Base-by-base conservation (phyloP, 2,888 invertebrate genomes). In the Gasteruption jaculator region DNA sequence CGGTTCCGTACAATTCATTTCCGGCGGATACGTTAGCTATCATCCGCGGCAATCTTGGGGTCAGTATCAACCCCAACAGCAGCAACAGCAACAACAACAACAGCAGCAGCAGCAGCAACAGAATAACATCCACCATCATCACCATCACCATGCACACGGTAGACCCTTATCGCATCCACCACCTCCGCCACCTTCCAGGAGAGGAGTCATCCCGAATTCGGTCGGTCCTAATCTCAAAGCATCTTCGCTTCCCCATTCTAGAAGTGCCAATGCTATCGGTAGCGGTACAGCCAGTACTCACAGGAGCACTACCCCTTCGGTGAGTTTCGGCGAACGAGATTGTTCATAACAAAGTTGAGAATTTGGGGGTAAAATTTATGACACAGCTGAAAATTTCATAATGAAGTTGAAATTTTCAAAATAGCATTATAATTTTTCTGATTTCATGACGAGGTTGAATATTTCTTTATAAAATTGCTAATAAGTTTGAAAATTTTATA, bases 21-120 rank as follows among this genome's bases (percentile, higher is more conserved):
- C 66, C 74, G 77, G 65, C 72, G 76, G 53, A 73, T 77, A 51
- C 72, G 76, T 57, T 70, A 76, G 48, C 71, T 74, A 78, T 53
- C 75, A 76, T 73, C 61, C 63, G 19, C 65, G 70, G 39, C 64
- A 65, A 45, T 60, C 66, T 44, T 78, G 78, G 54, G 76, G 58
- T 68, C 78, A 61, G 71, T 75, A 46, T 73, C 77, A 45, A 73
- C 44, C 55, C 15, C 50, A 54, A 38, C 52, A 46, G 11, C 43
- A 42, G 38, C 48, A 47, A 27, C 42, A 48, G 41, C 49, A 54
- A 22, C 40, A 46, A 38, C 43, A 48, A 12, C 47, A 39, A 5
- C 49, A 52, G 37, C 45, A 49, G 15, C 33, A 51, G 30, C 48
- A 53, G 35, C 46, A 57, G 42, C 48, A 47, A 6, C 32, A 48